Conservation (phyloP, 64 coral and sea anemone genomes). For the Exaiptasia diaphana region DNA sequence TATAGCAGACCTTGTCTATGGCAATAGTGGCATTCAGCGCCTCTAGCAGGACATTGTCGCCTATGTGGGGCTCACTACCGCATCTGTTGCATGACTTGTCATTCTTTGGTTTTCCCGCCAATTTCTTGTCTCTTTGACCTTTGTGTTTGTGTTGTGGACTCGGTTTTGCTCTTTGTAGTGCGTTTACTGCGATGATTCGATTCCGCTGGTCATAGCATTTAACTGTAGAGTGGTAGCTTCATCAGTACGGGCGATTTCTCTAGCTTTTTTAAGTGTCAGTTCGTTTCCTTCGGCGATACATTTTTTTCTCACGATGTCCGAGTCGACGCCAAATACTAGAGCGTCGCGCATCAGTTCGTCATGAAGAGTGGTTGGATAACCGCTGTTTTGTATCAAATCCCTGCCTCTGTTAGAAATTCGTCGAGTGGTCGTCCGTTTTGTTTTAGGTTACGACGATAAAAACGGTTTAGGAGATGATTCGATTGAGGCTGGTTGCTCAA, state of each 20-base stretch:
- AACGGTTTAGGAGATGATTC: slow-evolving; percentile 52
- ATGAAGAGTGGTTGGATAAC: slow-evolving; percentile 36
- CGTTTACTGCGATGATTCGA: slow-evolving; percentile 3
- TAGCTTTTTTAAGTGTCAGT: slow-evolving; percentile 48
- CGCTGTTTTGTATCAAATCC: slow-evolving; percentile 60
- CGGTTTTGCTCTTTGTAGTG: slow-evolving; percentile 25
- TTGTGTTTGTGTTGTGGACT: neutral
- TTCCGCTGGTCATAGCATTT: slow-evolving; percentile 17
- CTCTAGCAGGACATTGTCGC: slow-evolving; percentile 8
- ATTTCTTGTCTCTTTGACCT: neutral
- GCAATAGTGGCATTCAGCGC: slow-evolving; percentile 43
- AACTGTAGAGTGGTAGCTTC: slow-evolving; percentile 57
- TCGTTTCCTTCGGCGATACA: slow-evolving; percentile 72
- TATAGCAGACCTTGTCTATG: too few species aligned
- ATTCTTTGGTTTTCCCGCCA: neutral
- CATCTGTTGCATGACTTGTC: slow-evolving; percentile 1
- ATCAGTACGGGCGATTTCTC: slow-evolving; percentile 69
- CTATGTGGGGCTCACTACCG: neutral
- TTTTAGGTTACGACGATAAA: slow-evolving; percentile 37
- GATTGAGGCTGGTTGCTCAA: slow-evolving; percentile 67
- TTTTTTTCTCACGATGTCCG: slow-evolving; percentile 60
- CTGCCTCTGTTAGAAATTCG: slow-evolving; percentile 43
- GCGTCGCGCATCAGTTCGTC: slow-evolving; percentile 51
- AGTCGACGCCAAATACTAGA: slow-evolving; percentile 55
- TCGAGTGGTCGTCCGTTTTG: slow-evolving; percentile 42